phyloP scores from a whole-genome alignment of 2,797 vertebrate genomes.

The Thamnophis elegans region DNA sequence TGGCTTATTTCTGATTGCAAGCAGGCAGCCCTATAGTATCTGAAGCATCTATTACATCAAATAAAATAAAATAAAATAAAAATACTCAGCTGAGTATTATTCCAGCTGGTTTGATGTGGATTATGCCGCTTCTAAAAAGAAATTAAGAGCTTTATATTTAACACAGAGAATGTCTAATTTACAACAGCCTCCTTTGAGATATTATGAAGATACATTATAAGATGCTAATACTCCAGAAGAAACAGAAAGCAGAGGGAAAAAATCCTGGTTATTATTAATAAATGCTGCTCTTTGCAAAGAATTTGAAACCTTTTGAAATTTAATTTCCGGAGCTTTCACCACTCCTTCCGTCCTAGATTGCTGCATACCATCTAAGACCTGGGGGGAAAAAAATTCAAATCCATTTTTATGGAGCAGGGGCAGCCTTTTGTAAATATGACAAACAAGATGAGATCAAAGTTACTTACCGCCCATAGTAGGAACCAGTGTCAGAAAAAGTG shows the following conservation, averaged over 20 bases:
- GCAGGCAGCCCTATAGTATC: not conserved
- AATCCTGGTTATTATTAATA: not conserved
- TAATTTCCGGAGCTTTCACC: not conserved
- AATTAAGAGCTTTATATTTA: not conserved
- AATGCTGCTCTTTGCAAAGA: not conserved
- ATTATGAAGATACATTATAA: not conserved
- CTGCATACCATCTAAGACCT: not conserved
- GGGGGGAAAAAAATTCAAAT: not conserved
- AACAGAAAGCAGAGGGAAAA: not conserved
- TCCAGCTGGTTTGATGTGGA: not conserved
- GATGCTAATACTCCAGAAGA: not conserved
- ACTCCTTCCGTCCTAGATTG: not conserved
- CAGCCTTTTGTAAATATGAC: not conserved
- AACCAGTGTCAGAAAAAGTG: not conserved
- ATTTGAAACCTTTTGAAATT: not conserved
- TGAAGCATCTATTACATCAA: not conserved
- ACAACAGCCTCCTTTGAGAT: not conserved
- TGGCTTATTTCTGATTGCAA: not conserved
- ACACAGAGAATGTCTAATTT: not conserved
- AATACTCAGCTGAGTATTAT: not conserved
- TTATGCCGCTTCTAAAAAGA: not conserved
- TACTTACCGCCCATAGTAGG: not conserved
- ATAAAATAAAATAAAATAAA: not conserved
- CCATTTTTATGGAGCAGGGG: not conserved
- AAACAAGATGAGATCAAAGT: not conserved